Conservation (phyloP, 2,797 vertebrate species). For the Mus minutoides region DNA sequence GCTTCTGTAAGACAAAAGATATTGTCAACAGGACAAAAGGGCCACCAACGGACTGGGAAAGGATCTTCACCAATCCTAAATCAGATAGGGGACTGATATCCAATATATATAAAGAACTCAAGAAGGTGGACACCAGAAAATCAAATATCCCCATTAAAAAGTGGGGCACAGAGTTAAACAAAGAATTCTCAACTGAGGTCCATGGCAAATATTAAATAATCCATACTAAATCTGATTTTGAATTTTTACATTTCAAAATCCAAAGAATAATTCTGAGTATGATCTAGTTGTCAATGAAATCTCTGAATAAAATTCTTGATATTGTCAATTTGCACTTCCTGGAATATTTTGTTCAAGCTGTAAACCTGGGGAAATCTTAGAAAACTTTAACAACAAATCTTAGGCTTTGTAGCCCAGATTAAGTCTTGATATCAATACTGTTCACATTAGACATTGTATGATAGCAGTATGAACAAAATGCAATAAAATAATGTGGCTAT, state of each 20-base stretch:
- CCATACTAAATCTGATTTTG: not conserved
- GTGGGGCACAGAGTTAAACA: no score
- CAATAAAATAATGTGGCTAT: not conserved
- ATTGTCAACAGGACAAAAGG: no score
- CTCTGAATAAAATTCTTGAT: not conserved
- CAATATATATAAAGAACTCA: no score
- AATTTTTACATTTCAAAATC: not conserved
- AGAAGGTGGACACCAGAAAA: no score
- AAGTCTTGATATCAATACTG: not conserved
- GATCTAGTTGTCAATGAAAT: not conserved
- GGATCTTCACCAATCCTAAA: no score
- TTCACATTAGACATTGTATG: not conserved
- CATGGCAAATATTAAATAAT: not conserved
- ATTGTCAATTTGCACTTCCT: not conserved
- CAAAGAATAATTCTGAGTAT: not conserved
- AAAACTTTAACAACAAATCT: not conserved
- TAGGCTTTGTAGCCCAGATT: not conserved
- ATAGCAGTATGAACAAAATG: not conserved
- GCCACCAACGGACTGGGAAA: no score
- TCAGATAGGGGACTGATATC: no score
- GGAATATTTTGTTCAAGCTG: not conserved
- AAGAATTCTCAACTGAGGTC: no score
- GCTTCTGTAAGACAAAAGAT: no score
- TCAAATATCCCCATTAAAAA: no score
- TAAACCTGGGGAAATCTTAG: not conserved